phyloP scores from a whole-genome alignment of 2,888 invertebrate species.

The Apotomis betuletana region DNA sequence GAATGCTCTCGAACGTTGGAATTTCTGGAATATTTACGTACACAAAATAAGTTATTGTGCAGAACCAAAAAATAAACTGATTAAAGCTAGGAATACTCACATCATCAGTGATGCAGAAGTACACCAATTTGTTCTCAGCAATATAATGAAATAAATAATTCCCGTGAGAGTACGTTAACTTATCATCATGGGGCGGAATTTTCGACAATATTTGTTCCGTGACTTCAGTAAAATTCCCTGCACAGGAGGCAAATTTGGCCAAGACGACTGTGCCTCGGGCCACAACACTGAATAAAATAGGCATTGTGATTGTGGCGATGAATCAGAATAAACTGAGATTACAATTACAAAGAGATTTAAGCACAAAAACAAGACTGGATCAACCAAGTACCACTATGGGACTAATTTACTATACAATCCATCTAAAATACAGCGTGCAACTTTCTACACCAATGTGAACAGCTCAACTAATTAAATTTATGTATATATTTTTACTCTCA shows the following conservation, averaged over 20 bases:
- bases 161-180: conserved; percentile 96
- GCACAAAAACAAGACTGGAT: conserved; percentile 20
- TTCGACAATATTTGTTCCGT: conserved; percentile 95
- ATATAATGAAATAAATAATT: conserved; percentile 97
- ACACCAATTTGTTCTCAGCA: conserved; percentile 92
- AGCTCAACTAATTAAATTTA: conserved; percentile 34
- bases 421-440: background rate
- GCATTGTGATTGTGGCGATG: conserved; percentile 85
- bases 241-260: conserved; percentile 95
- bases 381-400: conserved; percentile 2
- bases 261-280: conserved; percentile 93
- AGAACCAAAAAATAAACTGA: background rate
- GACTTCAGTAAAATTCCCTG: conserved; percentile 97
- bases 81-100: conserved; percentile 80
- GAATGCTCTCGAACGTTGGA: conserved; percentile 96
- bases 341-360: conserved; percentile 30
- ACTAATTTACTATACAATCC: background rate
- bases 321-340: conserved; percentile 47
- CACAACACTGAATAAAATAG: conserved; percentile 95
- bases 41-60: background rate
- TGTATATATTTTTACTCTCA: conserved; percentile 20
- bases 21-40: conserved; percentile 86
- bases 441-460: conserved; percentile 1
- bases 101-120: conserved; percentile 97
- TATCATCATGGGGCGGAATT: conserved; percentile 94